Evolutionary conservation across 1,140 invertebrate species (phyloP), one percentile per base, ranked within the genome.

Genomic region (Apis dorsata): DNA sequence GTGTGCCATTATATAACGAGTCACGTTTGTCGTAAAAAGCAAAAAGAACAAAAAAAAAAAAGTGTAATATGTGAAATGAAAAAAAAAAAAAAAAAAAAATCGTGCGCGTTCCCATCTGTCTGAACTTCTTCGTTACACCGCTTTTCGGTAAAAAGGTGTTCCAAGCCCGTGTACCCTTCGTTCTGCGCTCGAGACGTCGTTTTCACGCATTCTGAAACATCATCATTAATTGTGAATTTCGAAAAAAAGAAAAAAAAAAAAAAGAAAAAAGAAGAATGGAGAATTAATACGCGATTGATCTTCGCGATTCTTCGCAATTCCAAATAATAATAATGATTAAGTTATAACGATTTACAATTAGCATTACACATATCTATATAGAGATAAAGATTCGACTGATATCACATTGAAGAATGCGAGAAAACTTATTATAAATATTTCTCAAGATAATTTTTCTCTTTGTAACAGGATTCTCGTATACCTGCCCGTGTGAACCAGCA

Each of bases 1-100:
- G 92, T 93, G 93, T 94, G 93, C 93, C 93, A 94, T 94, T 94
- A 93, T 92, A 92, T 90, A 90, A 91, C 86, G 88, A 91, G 83
- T 91, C 92, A 93, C 90, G 88, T 92, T 93, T 90, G 87, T 92
- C 90, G 88, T 93, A 90, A 91, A 90, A 84, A 82, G 73, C 72
- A 70, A 76, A 82, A 85, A 77, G 51, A 84, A 75, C 73, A 81
- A 80, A 69, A 74, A 79, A 80, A 76, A 68, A 63, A 77, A 81
- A 62, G 59, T 66, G 53, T 78, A 74, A 83, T 28, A 83, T 49
- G 73, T 60, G 79, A 70, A 76, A 84, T 53, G 75, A 80, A 78
- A 72, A 51, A 81, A 76, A 70, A 51, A 44, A 44, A 44, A 44
- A 44, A 34, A 34, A 34, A 44, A 44, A 44, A 44, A 62, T 60